Evolutionary conservation across 2,888 invertebrate species (phyloP).

Genomic region (Chalcis sispes): DNA sequence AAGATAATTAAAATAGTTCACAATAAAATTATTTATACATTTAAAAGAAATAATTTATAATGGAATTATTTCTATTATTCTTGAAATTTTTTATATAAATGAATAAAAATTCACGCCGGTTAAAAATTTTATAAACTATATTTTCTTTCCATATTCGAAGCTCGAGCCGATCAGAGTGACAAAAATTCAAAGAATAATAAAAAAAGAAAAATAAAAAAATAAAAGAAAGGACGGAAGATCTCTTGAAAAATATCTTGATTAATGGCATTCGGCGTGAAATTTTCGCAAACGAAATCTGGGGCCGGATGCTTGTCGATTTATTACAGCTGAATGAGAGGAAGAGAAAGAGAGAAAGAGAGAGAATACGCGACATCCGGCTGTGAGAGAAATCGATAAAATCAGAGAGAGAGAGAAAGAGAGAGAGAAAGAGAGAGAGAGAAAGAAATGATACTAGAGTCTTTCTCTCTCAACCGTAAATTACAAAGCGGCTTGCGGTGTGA

Average conservation of each 20-base stretch:
- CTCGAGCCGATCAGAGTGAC: no score
- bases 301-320: conserved; percentile 41
- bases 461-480: conserved; percentile 56
- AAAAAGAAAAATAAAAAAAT: neutral
- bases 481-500: conserved; percentile 57
- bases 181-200: no score
- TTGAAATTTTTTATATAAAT: no score
- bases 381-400: conserved; percentile 60
- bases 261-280: conserved; percentile 50
- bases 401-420: conserved; percentile 55
- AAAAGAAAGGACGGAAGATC: conserved; percentile 20
- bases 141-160: no score
- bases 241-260: conserved; percentile 51
- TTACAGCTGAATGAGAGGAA: conserved; percentile 44
- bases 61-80: no score
- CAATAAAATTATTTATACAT: no score
- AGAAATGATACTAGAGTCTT: conserved; percentile 53
- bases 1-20: no score
- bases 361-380: conserved; percentile 32
- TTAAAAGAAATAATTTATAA: no score
- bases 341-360: conserved; percentile 54
- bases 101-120: no score
- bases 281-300: conserved; percentile 54
- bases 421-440: conserved; percentile 58
- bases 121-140: no score